A percentile compares a stretch with the other conserved stretches of the same genome.
Conservation (phyloP, 2,888 invertebrate genomes). For the Exocentrus adspersus region DNA sequence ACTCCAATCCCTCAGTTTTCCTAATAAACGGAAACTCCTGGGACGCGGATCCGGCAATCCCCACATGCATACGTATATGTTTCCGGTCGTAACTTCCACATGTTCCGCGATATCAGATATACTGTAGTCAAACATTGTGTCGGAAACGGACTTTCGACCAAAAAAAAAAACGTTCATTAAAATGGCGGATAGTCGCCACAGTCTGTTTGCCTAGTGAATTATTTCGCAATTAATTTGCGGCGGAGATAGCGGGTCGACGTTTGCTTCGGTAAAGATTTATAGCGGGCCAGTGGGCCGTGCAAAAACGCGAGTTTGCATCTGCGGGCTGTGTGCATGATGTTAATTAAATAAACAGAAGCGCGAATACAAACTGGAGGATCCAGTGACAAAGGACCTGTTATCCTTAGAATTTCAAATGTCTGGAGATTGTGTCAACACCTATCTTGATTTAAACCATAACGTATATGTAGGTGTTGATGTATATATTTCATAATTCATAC, state of each 20-base stretch:
- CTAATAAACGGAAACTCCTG: background rate
- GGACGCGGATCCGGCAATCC: background rate
- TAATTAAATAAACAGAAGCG: conserved; percentile 10
- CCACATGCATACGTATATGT: background rate
- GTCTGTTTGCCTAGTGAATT: conserved; percentile 33
- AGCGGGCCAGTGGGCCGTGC: conserved; percentile 4
- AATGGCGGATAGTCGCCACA: conserved; percentile 12
- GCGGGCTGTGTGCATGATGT: conserved; percentile 1
- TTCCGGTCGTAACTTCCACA: background rate
- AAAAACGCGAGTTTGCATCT: conserved; percentile 5
- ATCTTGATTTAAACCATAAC: too few species aligned
- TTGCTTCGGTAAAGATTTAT: conserved; percentile 31
- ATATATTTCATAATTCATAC: too few species aligned
- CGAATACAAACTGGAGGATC: too few species aligned
- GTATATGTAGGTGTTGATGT: too few species aligned
- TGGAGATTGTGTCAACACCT: too few species aligned
- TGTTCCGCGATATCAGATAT: background rate
- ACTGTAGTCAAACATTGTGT: conserved; percentile 16
- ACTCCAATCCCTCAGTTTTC: background rate
- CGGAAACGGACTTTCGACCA: conserved; percentile 2
- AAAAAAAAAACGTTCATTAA: conserved; percentile 21
- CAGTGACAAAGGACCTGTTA: too few species aligned
- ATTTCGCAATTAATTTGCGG: conserved; percentile 38
- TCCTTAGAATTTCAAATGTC: too few species aligned
- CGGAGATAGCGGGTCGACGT: conserved; percentile 31